These are phyloP conservation scores for Seriola rivoliana DNA, from an alignment of 2,113 vertebrate species.

Conservation along the genomic window DNA sequence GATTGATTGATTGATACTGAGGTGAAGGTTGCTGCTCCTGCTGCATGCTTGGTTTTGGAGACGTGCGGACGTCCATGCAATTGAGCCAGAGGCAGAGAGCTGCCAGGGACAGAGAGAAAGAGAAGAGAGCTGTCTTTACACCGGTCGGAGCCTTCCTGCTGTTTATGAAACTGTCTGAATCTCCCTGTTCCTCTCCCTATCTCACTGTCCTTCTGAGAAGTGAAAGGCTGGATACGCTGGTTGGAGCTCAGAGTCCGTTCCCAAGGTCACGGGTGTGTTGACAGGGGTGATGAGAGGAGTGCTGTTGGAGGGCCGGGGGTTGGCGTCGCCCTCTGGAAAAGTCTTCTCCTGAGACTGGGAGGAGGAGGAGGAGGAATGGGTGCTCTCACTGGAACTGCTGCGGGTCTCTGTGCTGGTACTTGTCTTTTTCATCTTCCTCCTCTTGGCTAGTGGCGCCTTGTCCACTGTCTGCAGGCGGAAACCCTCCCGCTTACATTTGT, in stretches of 20 bases:
- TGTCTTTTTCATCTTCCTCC: constrained; percentile 98
- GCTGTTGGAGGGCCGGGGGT: constrained; percentile 73
- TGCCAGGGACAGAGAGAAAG: constrained; percentile 51
- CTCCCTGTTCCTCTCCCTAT: background rate
- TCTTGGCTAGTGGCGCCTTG: constrained; percentile 90
- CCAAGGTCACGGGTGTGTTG: constrained; percentile 66
- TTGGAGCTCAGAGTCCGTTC: constrained; percentile 73
- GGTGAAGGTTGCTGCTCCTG: constrained; percentile 68
- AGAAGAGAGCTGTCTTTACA: constrained; percentile 32
- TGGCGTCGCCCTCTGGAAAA: constrained; percentile 62
- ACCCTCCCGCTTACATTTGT: constrained; percentile 98
- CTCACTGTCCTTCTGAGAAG: constrained; percentile 77
- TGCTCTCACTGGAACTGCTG: constrained; percentile 98
- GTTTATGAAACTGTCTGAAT: constrained; percentile 17
- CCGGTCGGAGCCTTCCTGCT: constrained; percentile 18
- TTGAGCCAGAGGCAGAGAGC: constrained; percentile 58
- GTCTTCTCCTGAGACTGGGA: constrained; percentile 92
- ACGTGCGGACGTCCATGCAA: constrained; percentile 76
- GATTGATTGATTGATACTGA: constrained; percentile 62
- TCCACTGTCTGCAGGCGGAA: constrained; percentile 98
- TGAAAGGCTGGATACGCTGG: constrained; percentile 74
- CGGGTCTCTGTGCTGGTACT: constrained; percentile 98
- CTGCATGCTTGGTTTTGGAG: constrained; percentile 77
- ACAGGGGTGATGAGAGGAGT: constrained; percentile 65
- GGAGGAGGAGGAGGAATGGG: constrained; percentile 94